A percentile compares a stretch with the other conserved stretches of the same genome.
Conservation (phyloP, 2,888 invertebrate species). For the Noctua janthe region DNA sequence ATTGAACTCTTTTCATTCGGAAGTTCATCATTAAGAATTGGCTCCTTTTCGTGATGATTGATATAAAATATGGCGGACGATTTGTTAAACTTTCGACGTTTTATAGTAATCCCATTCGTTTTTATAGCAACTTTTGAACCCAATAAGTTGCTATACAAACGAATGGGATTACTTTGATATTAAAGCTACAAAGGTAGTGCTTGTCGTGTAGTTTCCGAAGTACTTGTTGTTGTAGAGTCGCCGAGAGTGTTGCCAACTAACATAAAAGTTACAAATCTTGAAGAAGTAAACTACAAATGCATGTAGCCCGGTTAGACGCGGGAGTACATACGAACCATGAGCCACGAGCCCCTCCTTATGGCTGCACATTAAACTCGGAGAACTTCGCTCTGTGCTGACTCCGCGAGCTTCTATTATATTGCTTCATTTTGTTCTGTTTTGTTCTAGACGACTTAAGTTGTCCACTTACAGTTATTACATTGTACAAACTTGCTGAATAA, state of each 20-base stretch:
- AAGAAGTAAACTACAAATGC: conserved; percentile 13
- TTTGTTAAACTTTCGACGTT: conserved; percentile 15
- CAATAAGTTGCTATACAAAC: neutral
- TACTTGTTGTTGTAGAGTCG: neutral
- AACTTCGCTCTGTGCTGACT: conserved; percentile 48
- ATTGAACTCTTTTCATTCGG: conserved; percentile 65
- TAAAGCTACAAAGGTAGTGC: neutral
- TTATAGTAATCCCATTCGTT: too few species aligned
- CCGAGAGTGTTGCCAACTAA: conserved; percentile 10
- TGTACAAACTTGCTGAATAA: conserved; percentile 39
- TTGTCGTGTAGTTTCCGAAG: conserved; percentile 5
- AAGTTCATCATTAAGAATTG: conserved; percentile 62
- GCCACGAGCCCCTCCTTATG: conserved; percentile 25
- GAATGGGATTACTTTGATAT: conserved; percentile 1
- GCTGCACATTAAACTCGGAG: conserved; percentile 30
- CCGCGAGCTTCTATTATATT: conserved; percentile 43
- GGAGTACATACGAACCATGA: conserved; percentile 10
- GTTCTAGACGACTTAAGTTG: conserved; percentile 30
- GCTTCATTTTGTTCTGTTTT: conserved; percentile 51
- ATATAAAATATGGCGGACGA: conserved; percentile 11
- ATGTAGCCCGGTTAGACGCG: neutral
- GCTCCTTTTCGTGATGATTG: conserved; percentile 32
- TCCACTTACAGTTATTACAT: conserved; percentile 36
- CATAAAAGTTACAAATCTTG: conserved; percentile 42
- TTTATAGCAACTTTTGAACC: too few species aligned